Evolutionary conservation across 2,888 invertebrate species (phyloP).

Genomic region (Trachelus iudaicus): DNA sequence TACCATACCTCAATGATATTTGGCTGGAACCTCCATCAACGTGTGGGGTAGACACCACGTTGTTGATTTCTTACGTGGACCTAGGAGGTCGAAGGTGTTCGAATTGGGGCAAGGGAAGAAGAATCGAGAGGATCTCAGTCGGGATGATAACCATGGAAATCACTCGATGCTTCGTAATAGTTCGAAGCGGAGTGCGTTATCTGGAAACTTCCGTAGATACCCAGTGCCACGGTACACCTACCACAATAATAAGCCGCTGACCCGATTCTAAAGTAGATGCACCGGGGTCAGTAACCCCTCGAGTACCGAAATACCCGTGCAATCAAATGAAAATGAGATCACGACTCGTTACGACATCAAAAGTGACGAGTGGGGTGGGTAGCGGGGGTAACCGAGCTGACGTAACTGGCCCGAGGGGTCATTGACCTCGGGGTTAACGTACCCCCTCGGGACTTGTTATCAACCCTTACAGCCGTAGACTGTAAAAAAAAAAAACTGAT

Average conservation of each 20-base stretch:
- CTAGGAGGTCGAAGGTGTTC: not conserved
- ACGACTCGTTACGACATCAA: conserved; percentile 65
- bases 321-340: conserved; percentile 67
- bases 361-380: conserved; percentile 47
- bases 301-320: conserved; percentile 59
- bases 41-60: not conserved
- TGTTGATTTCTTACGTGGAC: not conserved
- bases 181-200: conserved; percentile 12
- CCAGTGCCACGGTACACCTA: conserved; percentile 47
- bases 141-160: not conserved
- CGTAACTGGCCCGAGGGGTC: conserved; percentile 60
- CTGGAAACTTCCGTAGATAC: conserved; percentile 29
- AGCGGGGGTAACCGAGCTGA: conserved; percentile 39
- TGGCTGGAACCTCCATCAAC: not conserved
- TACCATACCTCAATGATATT: not conserved
- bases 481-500: conserved; percentile 43
- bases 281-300: conserved; percentile 61
- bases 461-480: conserved; percentile 35
- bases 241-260: conserved; percentile 64
- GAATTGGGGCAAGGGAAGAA: not conserved
- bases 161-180: not conserved
- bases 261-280: conserved; percentile 65
- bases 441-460: conserved; percentile 51
- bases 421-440: conserved; percentile 62
- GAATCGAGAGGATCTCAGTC: not conserved